Percentiles rank a stretch among this genome's conserved stretches.
Evolutionary conservation across 2,888 invertebrate genomes (phyloP).

Genomic region (Eristalis pertinax): DNA sequence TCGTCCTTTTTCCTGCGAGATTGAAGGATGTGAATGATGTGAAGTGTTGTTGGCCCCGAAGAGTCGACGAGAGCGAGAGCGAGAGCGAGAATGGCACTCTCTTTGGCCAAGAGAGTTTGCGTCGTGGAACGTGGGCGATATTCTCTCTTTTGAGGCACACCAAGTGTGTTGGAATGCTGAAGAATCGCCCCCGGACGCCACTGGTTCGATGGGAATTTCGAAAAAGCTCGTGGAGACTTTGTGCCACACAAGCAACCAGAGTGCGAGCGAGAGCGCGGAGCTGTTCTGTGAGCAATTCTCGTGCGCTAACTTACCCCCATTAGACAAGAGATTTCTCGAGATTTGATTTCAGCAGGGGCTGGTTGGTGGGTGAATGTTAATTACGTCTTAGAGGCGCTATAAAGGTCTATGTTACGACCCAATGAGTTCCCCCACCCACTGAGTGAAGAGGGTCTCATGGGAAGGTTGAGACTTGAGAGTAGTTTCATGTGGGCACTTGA

Average conservation of each 20-base stretch:
- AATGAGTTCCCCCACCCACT: not conserved
- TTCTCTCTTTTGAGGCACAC: conserved; percentile 19
- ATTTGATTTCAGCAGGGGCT: conserved; percentile 37
- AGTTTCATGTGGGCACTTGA: not conserved
- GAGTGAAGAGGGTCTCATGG: not conserved
- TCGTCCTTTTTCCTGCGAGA: conserved; percentile 28
- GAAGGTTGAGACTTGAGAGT: not conserved
- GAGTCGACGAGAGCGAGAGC: not conserved
- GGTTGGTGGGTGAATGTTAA: conserved; percentile 40
- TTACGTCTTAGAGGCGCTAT: conserved; percentile 31
- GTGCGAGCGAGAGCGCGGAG: not conserved
- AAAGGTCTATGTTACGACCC: not conserved
- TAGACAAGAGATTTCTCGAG: conserved; percentile 57
- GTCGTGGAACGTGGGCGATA: conserved; percentile 1
- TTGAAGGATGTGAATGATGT: conserved; percentile 40
- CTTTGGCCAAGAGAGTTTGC: conserved; percentile 53
- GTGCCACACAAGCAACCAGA: not conserved
- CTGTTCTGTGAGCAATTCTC: not conserved
- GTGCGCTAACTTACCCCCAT: not conserved
- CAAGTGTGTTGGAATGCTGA: not conserved
- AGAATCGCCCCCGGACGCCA: conserved; percentile 16
- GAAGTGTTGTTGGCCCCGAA: conserved; percentile 8
- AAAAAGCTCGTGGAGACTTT: conserved; percentile 61
- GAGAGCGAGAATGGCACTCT: conserved; percentile 6
- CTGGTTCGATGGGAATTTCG: conserved; percentile 44